Conservation (phyloP, 2,888 invertebrate species). For the Leptopilina myrica region DNA sequence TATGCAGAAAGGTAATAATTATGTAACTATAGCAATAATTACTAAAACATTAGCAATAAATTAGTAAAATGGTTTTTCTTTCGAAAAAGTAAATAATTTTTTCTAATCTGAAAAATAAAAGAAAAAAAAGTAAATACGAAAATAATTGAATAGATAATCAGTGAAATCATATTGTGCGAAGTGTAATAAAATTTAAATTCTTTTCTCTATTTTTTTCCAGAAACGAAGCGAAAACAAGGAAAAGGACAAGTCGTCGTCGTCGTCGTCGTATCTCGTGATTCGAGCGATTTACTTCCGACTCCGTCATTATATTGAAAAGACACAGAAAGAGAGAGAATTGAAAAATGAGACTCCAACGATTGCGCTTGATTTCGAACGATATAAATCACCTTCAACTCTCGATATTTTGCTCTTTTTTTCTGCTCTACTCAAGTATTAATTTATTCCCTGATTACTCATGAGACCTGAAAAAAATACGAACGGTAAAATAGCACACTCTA, state of each 20-base stretch:
- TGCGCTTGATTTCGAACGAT: constrained; percentile 3
- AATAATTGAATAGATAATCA: not conserved
- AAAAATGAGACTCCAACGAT: constrained; percentile 44
- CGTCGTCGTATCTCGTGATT: constrained; percentile 57
- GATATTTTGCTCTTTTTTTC: constrained; percentile 9
- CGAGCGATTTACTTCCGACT: constrained; percentile 60
- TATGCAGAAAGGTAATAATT: too few relatives aligned
- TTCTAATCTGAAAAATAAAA: too few relatives aligned
- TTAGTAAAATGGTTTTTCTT: too few relatives aligned
- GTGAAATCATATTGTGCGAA: too few relatives aligned
- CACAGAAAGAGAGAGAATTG: constrained; percentile 29
- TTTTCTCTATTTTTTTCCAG: not conserved
- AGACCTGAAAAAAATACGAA: not conserved
- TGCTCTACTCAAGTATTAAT: constrained; percentile 30
- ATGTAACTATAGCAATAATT: too few relatives aligned
- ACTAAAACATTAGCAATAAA: too few relatives aligned
- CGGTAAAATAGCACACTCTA: not conserved
- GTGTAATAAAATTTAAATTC: not conserved
- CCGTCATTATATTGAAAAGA: constrained; percentile 52
- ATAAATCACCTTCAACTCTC: constrained; percentile 35
- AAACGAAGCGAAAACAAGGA: constrained; percentile 50
- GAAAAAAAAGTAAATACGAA: not conserved
- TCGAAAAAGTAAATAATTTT: too few relatives aligned
- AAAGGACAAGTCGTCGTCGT: constrained; percentile 59
- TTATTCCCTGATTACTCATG: constrained; percentile 28